Conservation (phyloP, 2,113 vertebrate species). For the Larimichthys polyactis region DNA sequence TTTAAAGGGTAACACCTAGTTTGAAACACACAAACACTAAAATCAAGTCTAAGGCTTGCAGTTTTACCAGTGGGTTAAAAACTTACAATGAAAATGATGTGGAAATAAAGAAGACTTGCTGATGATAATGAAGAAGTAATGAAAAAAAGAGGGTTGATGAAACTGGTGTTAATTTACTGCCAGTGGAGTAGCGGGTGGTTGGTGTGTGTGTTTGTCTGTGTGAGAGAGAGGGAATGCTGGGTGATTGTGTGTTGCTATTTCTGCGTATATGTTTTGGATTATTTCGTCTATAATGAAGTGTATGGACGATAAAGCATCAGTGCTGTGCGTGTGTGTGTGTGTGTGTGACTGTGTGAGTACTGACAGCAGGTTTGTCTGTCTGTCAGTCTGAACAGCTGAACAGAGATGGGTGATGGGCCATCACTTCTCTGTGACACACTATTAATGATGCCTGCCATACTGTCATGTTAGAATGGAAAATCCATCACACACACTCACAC, state of each 20-base stretch:
- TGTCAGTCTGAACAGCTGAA: too few relatives aligned
- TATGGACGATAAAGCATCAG: not conserved
- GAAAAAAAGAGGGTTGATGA: conserved; percentile 6
- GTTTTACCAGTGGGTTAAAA: not conserved
- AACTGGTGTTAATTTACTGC: conserved; percentile 28
- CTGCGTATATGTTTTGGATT: not conserved
- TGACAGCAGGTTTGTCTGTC: too few relatives aligned
- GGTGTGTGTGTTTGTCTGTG: not conserved
- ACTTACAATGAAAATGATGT: not conserved
- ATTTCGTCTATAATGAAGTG: not conserved
- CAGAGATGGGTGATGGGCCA: too few relatives aligned
- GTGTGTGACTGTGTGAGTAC: too few relatives aligned
- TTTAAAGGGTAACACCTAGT: not conserved
- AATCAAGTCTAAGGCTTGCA: not conserved
- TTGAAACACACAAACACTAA: not conserved
- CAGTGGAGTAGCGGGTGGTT: not conserved
- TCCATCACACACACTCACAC: too few relatives aligned
- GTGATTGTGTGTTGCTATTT: not conserved
- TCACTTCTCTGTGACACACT: too few relatives aligned
- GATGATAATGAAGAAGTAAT: conserved; percentile 20
- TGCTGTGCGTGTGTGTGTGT: too few relatives aligned
- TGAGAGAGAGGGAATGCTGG: not conserved
- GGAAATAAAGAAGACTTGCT: not conserved
- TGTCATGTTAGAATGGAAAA: too few relatives aligned
- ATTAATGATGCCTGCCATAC: too few relatives aligned